phyloP scores from a whole-genome alignment of 2,797 vertebrate species.

The Halcyon badia region DNA sequence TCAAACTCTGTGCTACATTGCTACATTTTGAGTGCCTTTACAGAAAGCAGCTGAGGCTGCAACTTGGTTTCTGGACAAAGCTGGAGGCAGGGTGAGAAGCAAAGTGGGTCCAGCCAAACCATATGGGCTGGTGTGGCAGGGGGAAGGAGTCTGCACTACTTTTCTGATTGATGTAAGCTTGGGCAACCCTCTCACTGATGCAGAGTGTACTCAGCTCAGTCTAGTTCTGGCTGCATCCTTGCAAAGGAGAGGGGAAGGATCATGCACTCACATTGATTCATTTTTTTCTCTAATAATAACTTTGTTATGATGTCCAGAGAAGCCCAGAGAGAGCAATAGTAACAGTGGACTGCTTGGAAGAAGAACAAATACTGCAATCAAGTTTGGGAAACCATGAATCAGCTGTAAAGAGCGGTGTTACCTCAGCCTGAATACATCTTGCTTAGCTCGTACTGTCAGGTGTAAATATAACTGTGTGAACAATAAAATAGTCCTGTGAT shows the following conservation, averaged over 20 bases:
- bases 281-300: slow-evolving; percentile 31
- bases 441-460: slow-evolving; percentile 37
- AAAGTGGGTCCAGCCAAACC: neutral
- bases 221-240: neutral
- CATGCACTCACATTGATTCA: neutral
- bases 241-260: neutral
- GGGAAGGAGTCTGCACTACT: neutral
- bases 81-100: neutral
- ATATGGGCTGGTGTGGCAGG: neutral
- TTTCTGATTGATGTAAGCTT: neutral
- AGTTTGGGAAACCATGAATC: slow-evolving; percentile 66
- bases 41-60: neutral
- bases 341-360: slow-evolving; percentile 38
- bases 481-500: slow-evolving; percentile 24
- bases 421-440: slow-evolving; percentile 23
- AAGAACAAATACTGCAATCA: neutral
- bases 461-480: slow-evolving; percentile 42
- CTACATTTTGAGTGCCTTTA: neutral
- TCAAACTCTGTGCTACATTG: neutral
- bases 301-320: slow-evolving; percentile 31
- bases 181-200: neutral
- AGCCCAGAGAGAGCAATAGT: slow-evolving; percentile 28
- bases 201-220: neutral
- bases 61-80: neutral
- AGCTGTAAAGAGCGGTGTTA: slow-evolving; percentile 44